A percentile compares a stretch with the other conserved stretches of the same genome.
phyloP scores from a whole-genome alignment of 1,140 invertebrate species.

The Aphelenchoides avenae region DNA sequence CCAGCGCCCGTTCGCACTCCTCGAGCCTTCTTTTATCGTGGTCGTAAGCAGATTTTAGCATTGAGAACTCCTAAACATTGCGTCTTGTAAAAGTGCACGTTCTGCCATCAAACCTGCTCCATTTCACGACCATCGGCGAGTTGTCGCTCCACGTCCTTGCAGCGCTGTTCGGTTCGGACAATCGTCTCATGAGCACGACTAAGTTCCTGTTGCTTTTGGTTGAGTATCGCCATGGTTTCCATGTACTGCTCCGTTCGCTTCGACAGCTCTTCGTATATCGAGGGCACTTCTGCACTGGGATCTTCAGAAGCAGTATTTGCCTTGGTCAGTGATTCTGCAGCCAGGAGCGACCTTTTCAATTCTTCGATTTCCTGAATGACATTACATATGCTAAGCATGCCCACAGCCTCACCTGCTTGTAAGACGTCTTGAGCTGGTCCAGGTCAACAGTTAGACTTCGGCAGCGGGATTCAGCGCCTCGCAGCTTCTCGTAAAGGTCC shows the following conservation, averaged over 20 bases:
- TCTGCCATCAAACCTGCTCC: constrained; percentile 10
- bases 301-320: constrained; percentile 4
- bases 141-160: constrained; percentile 18
- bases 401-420: not conserved
- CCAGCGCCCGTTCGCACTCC: constrained; percentile 23
- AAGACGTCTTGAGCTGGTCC: not conserved
- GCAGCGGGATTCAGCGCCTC: too few species aligned
- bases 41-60: constrained; percentile 31
- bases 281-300: constrained; percentile 10
- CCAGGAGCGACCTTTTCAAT: constrained; percentile 1
- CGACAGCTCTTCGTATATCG: constrained; percentile 15
- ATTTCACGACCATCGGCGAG: constrained; percentile 3
- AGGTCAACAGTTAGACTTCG: constrained; percentile 5
- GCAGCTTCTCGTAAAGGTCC: constrained; percentile 4
- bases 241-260: constrained; percentile 18
- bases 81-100: not conserved
- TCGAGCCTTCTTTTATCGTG: constrained; percentile 8
- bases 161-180: constrained; percentile 19
- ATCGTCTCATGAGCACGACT: constrained; percentile 13
- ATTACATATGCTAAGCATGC: constrained; percentile 2
- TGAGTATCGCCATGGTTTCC: constrained; percentile 21
- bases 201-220: constrained; percentile 37
- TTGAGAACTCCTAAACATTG: constrained; percentile 27
- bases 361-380: not conserved
- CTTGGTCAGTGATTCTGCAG: not conserved